Base-by-base conservation (phyloP, 2,888 invertebrate species). In the Plagodis pulveraria region DNA sequence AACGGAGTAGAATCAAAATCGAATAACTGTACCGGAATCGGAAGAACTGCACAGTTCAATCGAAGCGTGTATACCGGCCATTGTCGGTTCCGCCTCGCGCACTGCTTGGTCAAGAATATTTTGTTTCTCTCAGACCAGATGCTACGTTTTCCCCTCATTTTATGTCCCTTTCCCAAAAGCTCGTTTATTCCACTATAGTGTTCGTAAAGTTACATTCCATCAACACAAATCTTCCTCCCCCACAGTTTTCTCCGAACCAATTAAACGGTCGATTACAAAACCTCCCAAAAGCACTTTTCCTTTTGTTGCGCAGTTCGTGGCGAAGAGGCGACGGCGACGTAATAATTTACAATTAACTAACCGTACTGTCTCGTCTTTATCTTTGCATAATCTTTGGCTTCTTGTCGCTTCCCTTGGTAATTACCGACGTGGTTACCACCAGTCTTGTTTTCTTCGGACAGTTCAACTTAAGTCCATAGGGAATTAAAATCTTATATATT, bases 321-420 rank as follows among this genome's bases (percentile, higher is more conserved):
- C 47, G 47, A 35, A 35, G 38, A 50, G 12, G 38, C 32, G 36
- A 32, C 10, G 36, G 33, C 46, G 38, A 47, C 41, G 57, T 56
- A 51, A 63, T 63, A 59, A 59, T 55, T 59, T 47, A 51, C 63
- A 63, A 60, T 60, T 48, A 59, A 22, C 43, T 45, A 48, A 52
- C 36, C 45, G 52, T 44, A 42, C 44, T 38, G 38, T 43, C 51
- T 36, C 40, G 33, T 45, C 46, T 50, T 50, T 54, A 62, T 58
- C 48, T 50, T 58, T 55, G 55, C 45, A 22, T 58, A 57, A 61
- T 57, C 56, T 32, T 57, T 32, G 40, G 36, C 44, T 42, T 56
- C 44, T 48, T 47, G 57, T 57, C 62, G 62, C 62, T 43, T 48
- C 54, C 36, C 47, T 53, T 47, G 12, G 53, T 56, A 52, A 56